Evolutionary conservation across 2,888 invertebrate genomes (phyloP).

Genomic region (Mythimna vitellina): DNA sequence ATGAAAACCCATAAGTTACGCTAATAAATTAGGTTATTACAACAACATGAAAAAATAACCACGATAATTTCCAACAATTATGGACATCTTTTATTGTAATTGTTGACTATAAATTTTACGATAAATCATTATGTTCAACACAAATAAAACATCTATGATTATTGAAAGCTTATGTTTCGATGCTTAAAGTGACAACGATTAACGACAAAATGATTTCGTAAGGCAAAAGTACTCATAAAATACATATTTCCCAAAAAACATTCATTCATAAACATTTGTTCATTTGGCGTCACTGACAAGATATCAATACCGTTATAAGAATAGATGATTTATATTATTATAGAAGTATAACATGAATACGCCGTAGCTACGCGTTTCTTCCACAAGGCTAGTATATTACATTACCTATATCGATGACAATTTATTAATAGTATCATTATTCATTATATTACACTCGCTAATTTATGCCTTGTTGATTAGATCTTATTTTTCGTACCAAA

Average conservation of each 20-base stretch:
- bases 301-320: conserved; percentile 62
- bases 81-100: conserved; percentile 29
- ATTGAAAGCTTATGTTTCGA: conserved; percentile 40
- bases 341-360: conserved; percentile 63
- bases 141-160: conserved; percentile 40
- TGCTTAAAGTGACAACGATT: conserved; percentile 48
- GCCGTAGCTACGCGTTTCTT: conserved; percentile 54
- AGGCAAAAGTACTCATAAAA: conserved; percentile 59
- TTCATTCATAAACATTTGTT: conserved; percentile 56
- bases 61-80: conserved; percentile 48
- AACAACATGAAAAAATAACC: conserved; percentile 37
- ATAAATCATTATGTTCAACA: conserved; percentile 23
- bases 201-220: conserved; percentile 54
- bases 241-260: conserved; percentile 51
- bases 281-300: conserved; percentile 63
- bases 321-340: conserved; percentile 61
- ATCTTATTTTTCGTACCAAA: conserved; percentile 61
- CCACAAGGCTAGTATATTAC: conserved; percentile 54
- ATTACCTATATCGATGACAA: conserved; percentile 40
- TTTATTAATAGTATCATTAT: conserved; percentile 49
- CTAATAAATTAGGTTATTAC: conserved; percentile 30
- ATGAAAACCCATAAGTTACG: conserved; percentile 43
- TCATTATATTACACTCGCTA: conserved; percentile 54
- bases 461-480: conserved; percentile 56
- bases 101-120: conserved; percentile 21